Conservation (phyloP, 2,797 vertebrate species). For the Hyperoplus immaculatus region DNA sequence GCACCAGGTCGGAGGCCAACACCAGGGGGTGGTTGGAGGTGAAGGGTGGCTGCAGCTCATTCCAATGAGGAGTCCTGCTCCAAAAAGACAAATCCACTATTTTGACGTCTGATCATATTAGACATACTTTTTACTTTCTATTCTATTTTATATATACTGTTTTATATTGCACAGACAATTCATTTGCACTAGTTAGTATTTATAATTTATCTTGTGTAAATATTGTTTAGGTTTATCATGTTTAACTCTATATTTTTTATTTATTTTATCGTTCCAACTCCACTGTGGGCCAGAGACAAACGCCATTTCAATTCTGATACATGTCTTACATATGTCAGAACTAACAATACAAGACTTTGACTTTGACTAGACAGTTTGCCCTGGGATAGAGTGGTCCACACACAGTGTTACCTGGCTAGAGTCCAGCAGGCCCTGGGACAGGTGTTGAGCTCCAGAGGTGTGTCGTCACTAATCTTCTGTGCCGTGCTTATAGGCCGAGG, state of each 20-base stretch:
- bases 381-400: not conserved
- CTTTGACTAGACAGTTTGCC: no score
- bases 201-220: no score
- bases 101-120: conserved; percentile 14
- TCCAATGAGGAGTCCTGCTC: conserved; percentile 96
- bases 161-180: no score
- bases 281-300: no score
- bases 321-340: no score
- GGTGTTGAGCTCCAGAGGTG: conserved; percentile 93
- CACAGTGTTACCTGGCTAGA: conserved; percentile 89
- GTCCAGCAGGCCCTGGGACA: conserved; percentile 96
- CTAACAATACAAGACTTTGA: no score
- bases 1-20: conserved; percentile 94
- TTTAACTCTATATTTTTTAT: no score
- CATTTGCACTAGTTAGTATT: no score
- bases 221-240: no score
- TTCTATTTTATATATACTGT: no score
- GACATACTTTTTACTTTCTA: not conserved
- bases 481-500: conserved; percentile 94
- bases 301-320: no score
- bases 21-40: conserved; percentile 95
- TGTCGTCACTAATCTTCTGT: conserved; percentile 96
- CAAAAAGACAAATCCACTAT: conserved; percentile 54
- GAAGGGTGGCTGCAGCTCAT: conserved; percentile 98
- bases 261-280: no score